These are phyloP conservation scores for Anguilla megastoma DNA, from an alignment of 2,797 vertebrate species.

Conservation along the genomic window DNA sequence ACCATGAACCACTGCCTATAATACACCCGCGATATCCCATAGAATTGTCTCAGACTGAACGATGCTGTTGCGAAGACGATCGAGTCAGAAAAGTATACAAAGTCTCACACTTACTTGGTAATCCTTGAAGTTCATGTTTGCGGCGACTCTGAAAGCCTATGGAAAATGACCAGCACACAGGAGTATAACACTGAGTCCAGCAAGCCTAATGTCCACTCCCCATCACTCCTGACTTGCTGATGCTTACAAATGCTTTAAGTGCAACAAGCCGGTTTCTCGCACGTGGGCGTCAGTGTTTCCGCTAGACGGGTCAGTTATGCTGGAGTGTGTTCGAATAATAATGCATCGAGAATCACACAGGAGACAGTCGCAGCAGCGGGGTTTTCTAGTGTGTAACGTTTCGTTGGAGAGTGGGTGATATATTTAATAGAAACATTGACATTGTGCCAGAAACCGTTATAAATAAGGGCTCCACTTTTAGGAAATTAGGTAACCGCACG, in stretches of 20 bases:
- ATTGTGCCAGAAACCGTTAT: not conserved
- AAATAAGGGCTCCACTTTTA: not conserved
- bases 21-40: not conserved
- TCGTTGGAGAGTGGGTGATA: not conserved
- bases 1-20: not conserved
- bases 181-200: not conserved
- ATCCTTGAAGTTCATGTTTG: constrained; percentile 14
- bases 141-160: not conserved
- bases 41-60: not conserved
- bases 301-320: not conserved
- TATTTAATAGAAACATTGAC: not conserved
- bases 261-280: constrained; percentile 5
- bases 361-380: not conserved
- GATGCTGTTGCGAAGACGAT: not conserved
- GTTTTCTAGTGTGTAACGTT: not conserved
- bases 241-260: not conserved
- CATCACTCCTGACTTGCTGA: not conserved
- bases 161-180: not conserved
- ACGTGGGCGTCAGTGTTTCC: constrained; percentile 9
- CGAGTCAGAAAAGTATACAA: not conserved
- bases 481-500: not conserved
- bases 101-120: not conserved
- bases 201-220: not conserved
- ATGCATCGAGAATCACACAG: not conserved
- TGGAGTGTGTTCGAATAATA: not conserved